phyloP scores from a whole-genome alignment of 2,888 invertebrate genomes.

The Hypselothyrea guttata region DNA sequence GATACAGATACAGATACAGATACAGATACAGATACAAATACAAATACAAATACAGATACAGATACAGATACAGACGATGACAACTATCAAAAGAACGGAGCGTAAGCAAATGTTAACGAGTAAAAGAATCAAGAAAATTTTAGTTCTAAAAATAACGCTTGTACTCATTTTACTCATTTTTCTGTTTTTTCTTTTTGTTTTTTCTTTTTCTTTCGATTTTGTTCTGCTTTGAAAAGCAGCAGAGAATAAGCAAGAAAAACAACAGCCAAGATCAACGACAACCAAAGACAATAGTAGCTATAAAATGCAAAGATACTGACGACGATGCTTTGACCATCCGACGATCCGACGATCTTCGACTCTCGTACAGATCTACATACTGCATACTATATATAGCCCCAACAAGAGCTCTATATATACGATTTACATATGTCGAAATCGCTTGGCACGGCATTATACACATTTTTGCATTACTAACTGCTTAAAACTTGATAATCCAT shows the following conservation, averaged over 20 bases:
- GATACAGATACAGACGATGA: slow-evolving; percentile 12
- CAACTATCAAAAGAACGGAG: slow-evolving; percentile 60
- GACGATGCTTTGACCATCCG: too few species aligned
- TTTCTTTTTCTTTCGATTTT: too few species aligned
- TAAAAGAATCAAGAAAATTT: slow-evolving; percentile 72
- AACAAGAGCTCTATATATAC: too few species aligned
- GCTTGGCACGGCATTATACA: too few species aligned
- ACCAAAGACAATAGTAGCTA: slow-evolving; percentile 73
- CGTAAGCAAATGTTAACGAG: slow-evolving; percentile 75
- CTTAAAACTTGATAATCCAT: too few species aligned
- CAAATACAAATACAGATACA: slow-evolving; percentile 18
- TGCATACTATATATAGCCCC: neutral
- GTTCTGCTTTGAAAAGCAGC: too few species aligned
- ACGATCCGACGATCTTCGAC: slow-evolving; percentile 6
- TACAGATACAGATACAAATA: too few species aligned
- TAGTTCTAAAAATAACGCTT: slow-evolving; percentile 76
- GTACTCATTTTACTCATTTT: slow-evolving; percentile 75
- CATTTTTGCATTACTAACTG: too few species aligned
- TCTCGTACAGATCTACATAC: slow-evolving; percentile 2
- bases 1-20: slow-evolving; percentile 15
- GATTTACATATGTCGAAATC: too few species aligned
- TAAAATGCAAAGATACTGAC: slow-evolving; percentile 64
- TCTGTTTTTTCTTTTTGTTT: slow-evolving; percentile 47
- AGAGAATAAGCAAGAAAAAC: slow-evolving; percentile 44
- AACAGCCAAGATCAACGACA: slow-evolving; percentile 32